Evolutionary conservation across 2,888 invertebrate genomes (phyloP).

Genomic region (Mimas tiliae): DNA sequence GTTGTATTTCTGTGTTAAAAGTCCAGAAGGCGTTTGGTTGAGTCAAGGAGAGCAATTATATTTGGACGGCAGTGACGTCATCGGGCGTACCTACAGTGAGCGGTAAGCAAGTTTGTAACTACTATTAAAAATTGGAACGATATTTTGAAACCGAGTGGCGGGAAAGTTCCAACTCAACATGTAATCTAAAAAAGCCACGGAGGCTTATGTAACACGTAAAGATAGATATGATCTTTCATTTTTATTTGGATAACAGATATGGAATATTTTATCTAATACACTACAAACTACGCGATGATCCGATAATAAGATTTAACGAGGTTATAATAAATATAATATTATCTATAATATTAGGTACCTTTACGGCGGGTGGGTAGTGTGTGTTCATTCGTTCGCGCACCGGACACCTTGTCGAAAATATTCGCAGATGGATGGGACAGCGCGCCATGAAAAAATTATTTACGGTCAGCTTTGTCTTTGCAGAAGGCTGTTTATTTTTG

Average conservation of each 20-base stretch:
- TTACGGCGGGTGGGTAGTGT: constrained; percentile 9
- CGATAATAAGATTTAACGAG: neutral
- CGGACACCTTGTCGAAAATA: constrained; percentile 19
- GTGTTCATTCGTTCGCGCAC: neutral
- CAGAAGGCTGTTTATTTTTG: constrained; percentile 13
- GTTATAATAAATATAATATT: neutral
- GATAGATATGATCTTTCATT: neutral
- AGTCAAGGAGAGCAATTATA: constrained; percentile 70
- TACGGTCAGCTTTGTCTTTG: constrained; percentile 13
- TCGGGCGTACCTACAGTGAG: constrained; percentile 41
- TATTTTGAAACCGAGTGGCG: neutral
- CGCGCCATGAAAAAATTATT: constrained; percentile 10
- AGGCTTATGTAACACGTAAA: neutral
- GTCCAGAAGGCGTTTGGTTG: constrained; percentile 62
- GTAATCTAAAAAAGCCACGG: neutral
- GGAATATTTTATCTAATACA: neutral
- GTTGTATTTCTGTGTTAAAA: constrained; percentile 70
- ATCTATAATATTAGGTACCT: neutral
- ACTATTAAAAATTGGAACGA: neutral
- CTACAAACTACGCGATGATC: neutral
- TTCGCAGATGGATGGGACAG: constrained; percentile 10
- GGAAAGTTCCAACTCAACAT: neutral
- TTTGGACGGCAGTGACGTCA: constrained; percentile 79
- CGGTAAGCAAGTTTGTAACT: constrained; percentile 53
- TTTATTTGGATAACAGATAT: neutral